These are phyloP conservation scores for Lates japonicus DNA, from an alignment of 2,797 vertebrate species.

Conservation along the genomic window DNA sequence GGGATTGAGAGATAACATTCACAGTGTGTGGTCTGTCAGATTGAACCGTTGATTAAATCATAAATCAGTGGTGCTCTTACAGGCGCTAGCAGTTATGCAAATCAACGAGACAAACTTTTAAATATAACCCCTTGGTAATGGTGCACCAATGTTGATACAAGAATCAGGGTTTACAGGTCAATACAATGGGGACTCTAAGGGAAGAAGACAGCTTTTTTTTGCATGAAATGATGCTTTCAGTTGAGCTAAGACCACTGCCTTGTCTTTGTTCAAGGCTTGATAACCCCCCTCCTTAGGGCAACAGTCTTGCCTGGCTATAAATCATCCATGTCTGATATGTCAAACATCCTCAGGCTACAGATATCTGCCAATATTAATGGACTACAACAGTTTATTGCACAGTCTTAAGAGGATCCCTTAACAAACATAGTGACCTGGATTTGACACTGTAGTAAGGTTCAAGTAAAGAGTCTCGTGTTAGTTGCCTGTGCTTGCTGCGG, in stretches of 20 bases:
- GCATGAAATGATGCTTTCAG: not conserved
- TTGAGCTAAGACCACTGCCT: not conserved
- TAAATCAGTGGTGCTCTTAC: not conserved
- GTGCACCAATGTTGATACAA: not conserved
- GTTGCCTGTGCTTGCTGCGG: not conserved
- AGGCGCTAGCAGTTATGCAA: not conserved
- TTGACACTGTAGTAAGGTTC: not conserved
- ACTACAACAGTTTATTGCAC: not conserved
- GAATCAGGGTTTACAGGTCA: not conserved
- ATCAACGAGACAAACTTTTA: conserved; percentile 19
- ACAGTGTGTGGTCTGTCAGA: conserved; percentile 11
- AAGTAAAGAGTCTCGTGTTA: conserved; percentile 8
- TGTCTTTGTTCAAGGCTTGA: not conserved
- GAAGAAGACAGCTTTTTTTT: not conserved
- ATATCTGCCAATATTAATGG: conserved; percentile 9
- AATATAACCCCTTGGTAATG: not conserved
- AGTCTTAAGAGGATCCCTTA: not conserved
- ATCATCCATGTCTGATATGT: conserved; percentile 11
- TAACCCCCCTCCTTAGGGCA: not conserved
- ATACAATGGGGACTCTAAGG: not conserved
- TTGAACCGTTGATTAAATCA: not conserved
- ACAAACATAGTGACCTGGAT: conserved; percentile 7
- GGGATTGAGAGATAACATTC: conserved; percentile 52
- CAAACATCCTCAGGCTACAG: conserved; percentile 13
- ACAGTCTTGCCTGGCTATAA: not conserved